Evolutionary conservation across 1,140 invertebrate species (phyloP).

Genomic region (Leptopilina clavipes): DNA sequence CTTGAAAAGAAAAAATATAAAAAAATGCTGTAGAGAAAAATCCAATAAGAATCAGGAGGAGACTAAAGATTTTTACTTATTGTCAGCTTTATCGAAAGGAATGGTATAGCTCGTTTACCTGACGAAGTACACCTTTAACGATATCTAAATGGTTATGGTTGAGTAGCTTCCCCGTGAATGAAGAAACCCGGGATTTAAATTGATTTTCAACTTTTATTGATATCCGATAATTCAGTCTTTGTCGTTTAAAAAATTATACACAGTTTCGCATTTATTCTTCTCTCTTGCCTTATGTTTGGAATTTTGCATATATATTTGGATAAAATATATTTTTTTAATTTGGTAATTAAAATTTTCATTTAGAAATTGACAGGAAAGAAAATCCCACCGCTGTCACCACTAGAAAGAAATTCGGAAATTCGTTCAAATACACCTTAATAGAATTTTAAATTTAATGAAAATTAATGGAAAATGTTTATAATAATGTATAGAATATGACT

Average conservation of each 20-base stretch:
- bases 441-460: too few relatives aligned
- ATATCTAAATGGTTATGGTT: slow-evolving; percentile 11
- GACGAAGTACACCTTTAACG: slow-evolving; percentile 24
- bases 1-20: background rate
- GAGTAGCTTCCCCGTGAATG: background rate
- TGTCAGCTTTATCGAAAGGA: slow-evolving; percentile 10
- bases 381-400: too few relatives aligned
- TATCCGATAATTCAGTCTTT: slow-evolving; percentile 3
- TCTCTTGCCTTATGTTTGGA: background rate
- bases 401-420: too few relatives aligned
- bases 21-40: slow-evolving; percentile 1
- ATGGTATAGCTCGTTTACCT: slow-evolving; percentile 25
- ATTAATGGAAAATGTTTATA: too few relatives aligned
- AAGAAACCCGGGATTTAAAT: slow-evolving; percentile 3
- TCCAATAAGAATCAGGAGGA: slow-evolving; percentile 9
- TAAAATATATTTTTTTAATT: too few relatives aligned
- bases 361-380: too few relatives aligned
- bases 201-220: background rate
- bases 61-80: slow-evolving; percentile 12
- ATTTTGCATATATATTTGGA: too few relatives aligned
- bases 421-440: too few relatives aligned
- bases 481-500: too few relatives aligned
- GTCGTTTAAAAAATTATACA: background rate
- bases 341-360: too few relatives aligned
- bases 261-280: background rate